Evolutionary conservation across 2,113 vertebrate species (phyloP).

Genomic region (Tetrax tetrax): DNA sequence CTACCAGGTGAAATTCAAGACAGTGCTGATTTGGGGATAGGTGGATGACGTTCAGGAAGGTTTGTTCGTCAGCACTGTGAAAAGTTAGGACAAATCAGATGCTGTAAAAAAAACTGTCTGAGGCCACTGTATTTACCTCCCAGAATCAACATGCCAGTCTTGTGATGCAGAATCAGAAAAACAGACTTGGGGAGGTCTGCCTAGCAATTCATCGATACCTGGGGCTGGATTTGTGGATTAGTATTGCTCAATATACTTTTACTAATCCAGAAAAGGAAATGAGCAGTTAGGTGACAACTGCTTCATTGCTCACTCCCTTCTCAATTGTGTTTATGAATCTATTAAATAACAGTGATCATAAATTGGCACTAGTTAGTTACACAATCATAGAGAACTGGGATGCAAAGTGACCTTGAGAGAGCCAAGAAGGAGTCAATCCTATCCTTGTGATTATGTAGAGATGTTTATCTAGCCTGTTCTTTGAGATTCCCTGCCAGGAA

Average conservation of each 20-base stretch:
- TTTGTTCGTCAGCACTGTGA: background rate
- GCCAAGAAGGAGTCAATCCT: background rate
- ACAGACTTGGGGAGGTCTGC: background rate
- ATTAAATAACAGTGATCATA: constrained; percentile 9
- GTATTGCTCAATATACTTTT: constrained; percentile 41
- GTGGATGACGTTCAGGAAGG: background rate
- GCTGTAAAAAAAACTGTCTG: background rate
- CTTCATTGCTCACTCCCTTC: constrained; percentile 28
- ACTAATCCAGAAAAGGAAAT: constrained; percentile 52
- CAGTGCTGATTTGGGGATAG: background rate
- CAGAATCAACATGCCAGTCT: background rate
- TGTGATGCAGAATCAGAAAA: background rate
- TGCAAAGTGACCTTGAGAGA: background rate
- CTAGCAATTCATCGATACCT: background rate
- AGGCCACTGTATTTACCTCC: background rate
- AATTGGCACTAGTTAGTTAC: background rate
- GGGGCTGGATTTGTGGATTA: background rate
- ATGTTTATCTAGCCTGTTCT: constrained; percentile 1
- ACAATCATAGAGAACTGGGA: background rate
- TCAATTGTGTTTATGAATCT: background rate
- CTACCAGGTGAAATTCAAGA: background rate
- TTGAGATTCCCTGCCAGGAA: background rate
- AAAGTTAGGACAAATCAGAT: background rate
- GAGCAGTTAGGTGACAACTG: constrained; percentile 26
- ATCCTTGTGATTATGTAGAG: background rate